phyloP scores from a whole-genome alignment of 2,888 invertebrate species.

The Apamea crenata region DNA sequence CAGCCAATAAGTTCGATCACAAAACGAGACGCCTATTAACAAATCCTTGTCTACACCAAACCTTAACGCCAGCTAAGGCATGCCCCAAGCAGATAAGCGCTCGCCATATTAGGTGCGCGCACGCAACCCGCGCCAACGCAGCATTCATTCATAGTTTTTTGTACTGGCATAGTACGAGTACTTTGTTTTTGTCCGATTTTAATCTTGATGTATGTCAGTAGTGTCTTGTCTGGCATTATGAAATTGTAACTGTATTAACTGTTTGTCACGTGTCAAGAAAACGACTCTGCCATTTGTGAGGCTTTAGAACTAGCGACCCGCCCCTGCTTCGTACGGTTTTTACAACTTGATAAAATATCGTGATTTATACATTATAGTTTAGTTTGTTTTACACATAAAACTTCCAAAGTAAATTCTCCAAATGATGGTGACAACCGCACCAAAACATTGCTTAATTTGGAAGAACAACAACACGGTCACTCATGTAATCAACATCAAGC shows the following conservation, averaged over 20 bases:
- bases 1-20: not conserved
- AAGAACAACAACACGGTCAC: too few species aligned
- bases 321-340: too few species aligned
- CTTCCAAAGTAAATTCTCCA: too few species aligned
- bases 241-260: conserved; percentile 12
- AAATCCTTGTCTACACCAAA: conserved; percentile 4
- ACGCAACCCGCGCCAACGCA: conserved; percentile 67
- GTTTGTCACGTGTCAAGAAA: conserved; percentile 12
- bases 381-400: too few species aligned
- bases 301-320: not conserved
- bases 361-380: too few species aligned
- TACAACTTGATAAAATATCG: too few species aligned
- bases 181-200: conserved; percentile 65
- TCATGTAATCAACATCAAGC: too few species aligned
- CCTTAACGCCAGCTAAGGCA: conserved; percentile 46
- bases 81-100: conserved; percentile 56
- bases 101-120: conserved; percentile 72
- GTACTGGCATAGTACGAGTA: conserved; percentile 49
- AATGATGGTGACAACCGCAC: too few species aligned
- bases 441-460: too few species aligned
- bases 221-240: conserved; percentile 22
- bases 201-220: conserved; percentile 50
- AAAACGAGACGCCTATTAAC: not conserved
- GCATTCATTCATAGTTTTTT: conserved; percentile 77
- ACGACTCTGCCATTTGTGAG: not conserved